Conservation (phyloP, 2,888 invertebrate species). For the Stenichneumon culpator region DNA sequence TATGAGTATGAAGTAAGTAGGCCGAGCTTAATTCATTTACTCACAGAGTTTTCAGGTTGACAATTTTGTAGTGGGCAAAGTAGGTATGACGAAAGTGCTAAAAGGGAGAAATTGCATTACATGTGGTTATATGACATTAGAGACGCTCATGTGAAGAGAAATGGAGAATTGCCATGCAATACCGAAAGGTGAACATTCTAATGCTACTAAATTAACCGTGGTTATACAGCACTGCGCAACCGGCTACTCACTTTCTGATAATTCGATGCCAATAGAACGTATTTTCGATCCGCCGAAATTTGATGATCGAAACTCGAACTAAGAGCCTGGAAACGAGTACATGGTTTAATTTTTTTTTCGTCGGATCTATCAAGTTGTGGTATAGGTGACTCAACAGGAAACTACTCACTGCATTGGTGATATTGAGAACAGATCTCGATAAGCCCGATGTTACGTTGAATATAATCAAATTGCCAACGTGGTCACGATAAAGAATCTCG, state of each 20-base stretch:
- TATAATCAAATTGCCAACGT: constrained; percentile 87
- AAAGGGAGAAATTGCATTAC: constrained; percentile 70
- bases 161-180: background rate
- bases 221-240: background rate
- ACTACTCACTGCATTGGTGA: constrained; percentile 85
- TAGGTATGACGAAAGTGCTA: constrained; percentile 94
- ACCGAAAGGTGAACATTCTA: too few species aligned
- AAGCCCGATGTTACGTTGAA: constrained; percentile 86
- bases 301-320: constrained; percentile 86
- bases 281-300: constrained; percentile 89
- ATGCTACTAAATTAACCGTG: background rate
- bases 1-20: background rate
- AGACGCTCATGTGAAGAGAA: background rate
- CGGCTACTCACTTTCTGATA: constrained; percentile 87
- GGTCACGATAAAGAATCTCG: constrained; percentile 88
- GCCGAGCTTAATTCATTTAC: constrained; percentile 75
- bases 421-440: constrained; percentile 85
- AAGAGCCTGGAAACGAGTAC: constrained; percentile 79
- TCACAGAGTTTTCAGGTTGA: constrained; percentile 88
- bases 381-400: constrained; percentile 6
- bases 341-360: background rate
- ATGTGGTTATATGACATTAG: background rate
- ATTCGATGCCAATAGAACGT: constrained; percentile 88
- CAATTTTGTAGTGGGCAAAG: constrained; percentile 90
- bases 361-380: background rate